Conservation (phyloP, 2,797 vertebrate genomes). For the Anolis apletophallus region DNA sequence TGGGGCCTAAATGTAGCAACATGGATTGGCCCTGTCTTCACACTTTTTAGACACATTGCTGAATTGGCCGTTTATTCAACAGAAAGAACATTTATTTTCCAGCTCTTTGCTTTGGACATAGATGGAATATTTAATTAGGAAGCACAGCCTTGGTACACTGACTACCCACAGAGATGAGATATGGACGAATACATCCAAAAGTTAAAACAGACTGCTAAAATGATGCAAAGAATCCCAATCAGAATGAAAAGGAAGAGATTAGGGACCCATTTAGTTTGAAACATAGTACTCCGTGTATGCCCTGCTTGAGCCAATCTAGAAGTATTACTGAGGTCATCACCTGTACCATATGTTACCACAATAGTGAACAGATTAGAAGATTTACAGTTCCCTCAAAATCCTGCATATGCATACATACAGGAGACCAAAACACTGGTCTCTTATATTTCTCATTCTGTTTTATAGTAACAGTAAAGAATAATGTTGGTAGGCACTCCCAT, state of each 20-base stretch:
- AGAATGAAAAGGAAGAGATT: not conserved
- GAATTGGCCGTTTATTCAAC: not conserved
- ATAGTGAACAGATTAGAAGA: not conserved
- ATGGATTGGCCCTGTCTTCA: not conserved
- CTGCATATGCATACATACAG: not conserved
- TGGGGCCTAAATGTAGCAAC: not conserved
- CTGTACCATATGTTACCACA: not conserved
- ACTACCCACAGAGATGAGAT: not conserved
- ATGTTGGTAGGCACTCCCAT: not conserved
- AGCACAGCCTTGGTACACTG: not conserved
- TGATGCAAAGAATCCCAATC: not conserved
- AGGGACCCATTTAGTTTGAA: not conserved
- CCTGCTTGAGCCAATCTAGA: not conserved
- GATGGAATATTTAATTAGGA: not conserved
- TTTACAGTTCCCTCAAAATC: slow-evolving; percentile 5
- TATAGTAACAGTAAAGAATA: not conserved
- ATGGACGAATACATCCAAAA: not conserved
- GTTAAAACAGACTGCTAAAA: not conserved
- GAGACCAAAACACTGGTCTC: not conserved
- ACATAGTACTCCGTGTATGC: not conserved
- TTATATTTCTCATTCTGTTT: too few relatives aligned
- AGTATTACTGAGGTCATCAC: not conserved
- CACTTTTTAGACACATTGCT: not conserved
- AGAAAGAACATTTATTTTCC: not conserved
- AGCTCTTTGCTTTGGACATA: not conserved